Evolutionary conservation across 1,140 invertebrate genomes (phyloP), one percentile per base, ranked within the genome.

Genomic region (Brachionus calyciflorus): DNA sequence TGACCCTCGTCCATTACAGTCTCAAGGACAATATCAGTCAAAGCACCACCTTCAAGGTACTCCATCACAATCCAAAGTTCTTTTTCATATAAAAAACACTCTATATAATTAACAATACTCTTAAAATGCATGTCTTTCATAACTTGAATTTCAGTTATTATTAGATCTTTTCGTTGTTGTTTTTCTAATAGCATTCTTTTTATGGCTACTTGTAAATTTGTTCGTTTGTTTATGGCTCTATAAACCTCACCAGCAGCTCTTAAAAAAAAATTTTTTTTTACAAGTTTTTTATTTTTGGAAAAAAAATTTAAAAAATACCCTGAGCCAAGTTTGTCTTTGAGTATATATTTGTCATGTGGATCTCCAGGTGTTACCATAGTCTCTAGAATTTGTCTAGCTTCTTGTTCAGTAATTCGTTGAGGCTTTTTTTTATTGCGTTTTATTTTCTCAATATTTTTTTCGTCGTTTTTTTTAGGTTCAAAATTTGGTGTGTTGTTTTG

Each of bases 41-140:
- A 81, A 28, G 87, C 85, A 17, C 87, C 87, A 53, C 87, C 87
- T 79, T 87, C 87, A 7, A 88, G 78, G 78, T 85, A 88, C 79
- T 88, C 87, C 87, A 88, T 88, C 5, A 88, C 85, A 24, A 88
- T 87, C 87, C 87, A 88, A 14, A 88, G 79, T 81, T 87, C 86
- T 55, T 83, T 80, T 48, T 84, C 81, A 40, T 26, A 33, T 21
- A 79, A 76, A 77, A 48, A 79, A 14, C 79, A 81, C 49, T 84
- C 83, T 48, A 83, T 81, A 77, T 82, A 88, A 82, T 88, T 88
- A 30, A 88, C 87, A 65, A 88, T 84, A 78, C 87, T 87, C 78
- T 83, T 81, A 79, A 86, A 84, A 19, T 79, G 78, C 76, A 82
- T 81, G 6, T 79, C 78, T 78, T 84, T 84, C 82, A 86, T 85